Conservation (phyloP, 2,888 invertebrate species). For the Chirona hameri region DNA sequence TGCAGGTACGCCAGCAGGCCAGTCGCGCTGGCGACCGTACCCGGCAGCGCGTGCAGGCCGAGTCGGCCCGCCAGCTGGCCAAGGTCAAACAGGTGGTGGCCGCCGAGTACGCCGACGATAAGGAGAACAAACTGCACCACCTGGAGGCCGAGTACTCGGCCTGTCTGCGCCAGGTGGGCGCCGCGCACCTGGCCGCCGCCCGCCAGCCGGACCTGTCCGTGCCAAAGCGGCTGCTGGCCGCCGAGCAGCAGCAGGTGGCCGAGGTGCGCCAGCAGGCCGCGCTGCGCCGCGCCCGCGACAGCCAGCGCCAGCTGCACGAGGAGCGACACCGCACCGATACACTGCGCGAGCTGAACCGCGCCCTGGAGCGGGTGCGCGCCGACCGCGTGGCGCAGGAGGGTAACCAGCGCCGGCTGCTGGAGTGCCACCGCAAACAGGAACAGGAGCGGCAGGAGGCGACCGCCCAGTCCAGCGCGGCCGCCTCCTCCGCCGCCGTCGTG, state of each 20-base stretch:
- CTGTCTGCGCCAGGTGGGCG: constrained; percentile 8
- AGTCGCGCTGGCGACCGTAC: neutral
- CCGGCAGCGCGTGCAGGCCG: constrained; percentile 26
- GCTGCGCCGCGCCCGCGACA: neutral
- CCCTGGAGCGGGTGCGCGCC: constrained; percentile 25
- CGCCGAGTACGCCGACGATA: constrained; percentile 8
- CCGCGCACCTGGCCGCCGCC: constrained; percentile 13
- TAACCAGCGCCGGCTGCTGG: neutral
- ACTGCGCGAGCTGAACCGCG: constrained; percentile 5
- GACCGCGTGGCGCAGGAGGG: constrained; percentile 7
- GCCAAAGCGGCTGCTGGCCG: neutral
- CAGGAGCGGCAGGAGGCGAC: neutral
- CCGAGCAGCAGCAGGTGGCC: constrained; percentile 1
- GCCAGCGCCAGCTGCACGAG: neutral
- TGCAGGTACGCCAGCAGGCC: constrained; percentile 27
- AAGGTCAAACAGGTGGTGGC: neutral
- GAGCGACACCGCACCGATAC: neutral
- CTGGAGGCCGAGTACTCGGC: constrained; percentile 29
- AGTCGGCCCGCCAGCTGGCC: constrained; percentile 2
- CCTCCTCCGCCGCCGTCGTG: neutral
- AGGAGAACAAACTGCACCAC: constrained; percentile 22
- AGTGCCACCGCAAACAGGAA: neutral
- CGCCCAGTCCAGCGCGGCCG: neutral
- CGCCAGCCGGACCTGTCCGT: neutral
- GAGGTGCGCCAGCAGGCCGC: neutral